Base-by-base conservation (phyloP, 35 echinoderm and acorn worm species). In the Apostichopus californicus region DNA sequence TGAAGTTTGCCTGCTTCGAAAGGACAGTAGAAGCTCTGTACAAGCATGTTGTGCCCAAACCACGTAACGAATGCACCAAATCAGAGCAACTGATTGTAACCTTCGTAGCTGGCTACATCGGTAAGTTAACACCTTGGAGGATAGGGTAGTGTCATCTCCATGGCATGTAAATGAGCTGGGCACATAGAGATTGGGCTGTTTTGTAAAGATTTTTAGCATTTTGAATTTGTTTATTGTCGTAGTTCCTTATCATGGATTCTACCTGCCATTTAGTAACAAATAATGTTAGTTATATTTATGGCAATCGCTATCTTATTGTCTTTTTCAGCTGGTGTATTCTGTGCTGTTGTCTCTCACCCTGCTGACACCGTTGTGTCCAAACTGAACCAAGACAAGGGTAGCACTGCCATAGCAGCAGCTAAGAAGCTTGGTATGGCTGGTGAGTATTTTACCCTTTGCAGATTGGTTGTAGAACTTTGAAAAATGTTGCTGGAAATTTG, bases 1-100 rank as follows among this genome's bases (percentile, higher is more conserved):
- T 98, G 97, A 98, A 98, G 91, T 98, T 98, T 90, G 94, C 97
- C 46, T 98, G 97, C 89, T 98, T 98, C 89, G 97, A 98, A 91
- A 87, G 97, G 64, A 98, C 97, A 15, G 97, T 96, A 5, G 95
- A 96, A 61, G 91, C 93, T 10, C 80, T 98, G 13, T 98, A 98
- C 97, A 98, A 96, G 77, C 81, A 96, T 85, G 97, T 94, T 13
- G 97, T 98, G 14, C 97, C 97, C 21, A 98, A 98, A 79, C 97
- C 97, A 78, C 73, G 97, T 15, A 89, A 87, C 66, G 97, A 98
- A 56, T 98, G 97, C 91, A 60, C 80, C 83, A 98, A 98, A 75
- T 11, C 89, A 54, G 97, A 98, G 80, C 97, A 98, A 92, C 84
- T 98, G 56, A 95, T 96, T 23, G 89, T 98, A 54, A 98, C 97